Evolutionary conservation across 2,888 invertebrate genomes (phyloP).

Genomic region (Rhyacophila evoluta): DNA sequence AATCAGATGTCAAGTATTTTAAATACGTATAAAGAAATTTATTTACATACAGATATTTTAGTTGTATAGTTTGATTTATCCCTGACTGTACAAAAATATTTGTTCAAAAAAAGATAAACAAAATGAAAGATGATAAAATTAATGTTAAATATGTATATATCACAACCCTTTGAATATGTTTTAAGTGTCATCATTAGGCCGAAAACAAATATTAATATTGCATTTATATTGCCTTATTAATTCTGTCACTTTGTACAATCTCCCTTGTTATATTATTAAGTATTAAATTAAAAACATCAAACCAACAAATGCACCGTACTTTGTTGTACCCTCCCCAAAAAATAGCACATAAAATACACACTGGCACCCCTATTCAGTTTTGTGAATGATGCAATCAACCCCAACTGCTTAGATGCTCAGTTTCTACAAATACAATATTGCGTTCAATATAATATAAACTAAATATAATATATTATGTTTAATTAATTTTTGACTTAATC

Average conservation of each 20-base stretch:
- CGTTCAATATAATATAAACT: no score
- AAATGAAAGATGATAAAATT: no score
- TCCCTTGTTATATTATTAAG: background rate
- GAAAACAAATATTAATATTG: background rate
- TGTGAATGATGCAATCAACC: slow-evolving; percentile 15
- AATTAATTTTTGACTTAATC: no score
- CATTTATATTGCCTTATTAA: slow-evolving; percentile 8
- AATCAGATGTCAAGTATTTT: no score
- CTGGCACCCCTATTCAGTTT: slow-evolving; percentile 2
- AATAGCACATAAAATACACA: slow-evolving; percentile 15
- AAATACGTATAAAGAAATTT: no score
- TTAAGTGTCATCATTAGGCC: background rate
- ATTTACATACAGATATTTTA: no score
- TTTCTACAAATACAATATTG: background rate
- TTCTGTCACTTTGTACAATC: background rate
- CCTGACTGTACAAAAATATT: no score
- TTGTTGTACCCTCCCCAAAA: background rate
- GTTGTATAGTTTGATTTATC: no score
- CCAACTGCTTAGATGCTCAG: background rate
- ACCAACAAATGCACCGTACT: background rate
- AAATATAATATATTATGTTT: no score
- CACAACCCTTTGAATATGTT: background rate
- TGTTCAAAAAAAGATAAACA: no score
- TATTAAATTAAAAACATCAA: slow-evolving; percentile 23
- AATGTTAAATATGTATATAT: no score